phyloP scores from a whole-genome alignment of 2,888 invertebrate species.

The Yponomeuta evonymella region DNA sequence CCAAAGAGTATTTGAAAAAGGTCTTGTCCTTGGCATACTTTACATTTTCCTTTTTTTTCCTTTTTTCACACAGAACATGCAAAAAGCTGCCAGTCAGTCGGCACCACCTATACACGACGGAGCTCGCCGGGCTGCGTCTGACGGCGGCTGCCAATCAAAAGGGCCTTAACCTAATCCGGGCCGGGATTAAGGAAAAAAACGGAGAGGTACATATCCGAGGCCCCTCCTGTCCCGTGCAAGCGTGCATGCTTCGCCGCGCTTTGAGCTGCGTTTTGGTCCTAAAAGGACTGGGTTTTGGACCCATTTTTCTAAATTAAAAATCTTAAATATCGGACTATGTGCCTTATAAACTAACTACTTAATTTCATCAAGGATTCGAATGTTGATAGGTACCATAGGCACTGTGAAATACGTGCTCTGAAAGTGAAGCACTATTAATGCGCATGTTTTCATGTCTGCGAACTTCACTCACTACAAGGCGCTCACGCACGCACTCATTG shows the following conservation, averaged over 20 bases:
- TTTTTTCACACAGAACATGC: neutral
- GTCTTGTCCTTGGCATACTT: neutral
- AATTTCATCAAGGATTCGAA: too few species aligned
- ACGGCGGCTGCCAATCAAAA: slow-evolving; percentile 74
- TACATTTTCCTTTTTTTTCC: neutral
- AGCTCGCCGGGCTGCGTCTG: slow-evolving; percentile 54
- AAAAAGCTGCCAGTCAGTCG: slow-evolving; percentile 3
- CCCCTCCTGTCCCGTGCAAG: slow-evolving; percentile 67
- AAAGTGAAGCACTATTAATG: too few species aligned
- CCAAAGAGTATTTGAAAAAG: neutral
- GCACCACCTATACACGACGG: slow-evolving; percentile 25
- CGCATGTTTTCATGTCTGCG: too few species aligned
- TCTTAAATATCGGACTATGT: too few species aligned
- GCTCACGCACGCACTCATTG: too few species aligned
- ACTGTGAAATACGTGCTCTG: too few species aligned
- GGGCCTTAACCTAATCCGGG: slow-evolving; percentile 71
- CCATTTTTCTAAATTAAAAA: neutral
- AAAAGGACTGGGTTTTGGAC: neutral
- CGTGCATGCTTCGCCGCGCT: slow-evolving; percentile 65
- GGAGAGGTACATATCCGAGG: slow-evolving; percentile 39
- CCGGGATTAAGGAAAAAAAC: slow-evolving; percentile 72
- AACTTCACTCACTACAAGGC: too few species aligned
- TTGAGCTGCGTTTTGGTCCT: slow-evolving; percentile 14
- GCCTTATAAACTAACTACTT: too few species aligned
- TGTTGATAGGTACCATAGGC: too few species aligned